phyloP scores from a whole-genome alignment of 2,113 vertebrate genomes.

The Hypanus sabinus region DNA sequence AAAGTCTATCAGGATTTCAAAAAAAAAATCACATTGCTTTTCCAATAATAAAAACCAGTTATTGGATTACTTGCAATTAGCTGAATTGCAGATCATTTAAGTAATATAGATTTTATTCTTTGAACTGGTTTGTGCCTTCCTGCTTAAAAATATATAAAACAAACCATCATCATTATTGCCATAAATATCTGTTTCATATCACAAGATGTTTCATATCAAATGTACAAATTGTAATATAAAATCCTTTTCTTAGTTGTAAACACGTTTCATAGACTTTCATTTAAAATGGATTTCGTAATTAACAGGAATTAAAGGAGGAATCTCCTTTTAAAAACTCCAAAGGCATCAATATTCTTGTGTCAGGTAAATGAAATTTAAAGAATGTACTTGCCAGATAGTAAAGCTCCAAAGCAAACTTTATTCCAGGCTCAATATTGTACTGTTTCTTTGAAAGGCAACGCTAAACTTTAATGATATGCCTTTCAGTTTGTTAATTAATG shows the following conservation, averaged over 20 bases:
- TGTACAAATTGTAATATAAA: constrained; percentile 12
- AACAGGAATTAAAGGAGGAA: not conserved
- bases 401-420: not conserved
- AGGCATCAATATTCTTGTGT: not conserved
- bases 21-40: constrained; percentile 18
- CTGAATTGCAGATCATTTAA: constrained; percentile 14
- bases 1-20: not conserved
- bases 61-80: constrained; percentile 33
- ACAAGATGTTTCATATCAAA: not conserved
- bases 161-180: not conserved
- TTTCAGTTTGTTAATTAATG: constrained; percentile 2
- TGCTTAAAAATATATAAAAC: constrained; percentile 26
- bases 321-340: not conserved
- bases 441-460: not conserved
- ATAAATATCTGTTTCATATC: constrained; percentile 7
- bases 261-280: not conserved
- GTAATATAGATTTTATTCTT: not conserved
- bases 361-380: not conserved
- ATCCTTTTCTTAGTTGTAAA: not conserved
- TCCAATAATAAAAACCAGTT: constrained; percentile 29
- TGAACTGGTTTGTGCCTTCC: not conserved
- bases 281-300: constrained; percentile 1
- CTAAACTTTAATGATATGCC: not conserved
- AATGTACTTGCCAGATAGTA: not conserved
- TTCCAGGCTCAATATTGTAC: constrained; percentile 22